phyloP scores from a whole-genome alignment of 2,113 vertebrate species.

The Electrona antarctica region DNA sequence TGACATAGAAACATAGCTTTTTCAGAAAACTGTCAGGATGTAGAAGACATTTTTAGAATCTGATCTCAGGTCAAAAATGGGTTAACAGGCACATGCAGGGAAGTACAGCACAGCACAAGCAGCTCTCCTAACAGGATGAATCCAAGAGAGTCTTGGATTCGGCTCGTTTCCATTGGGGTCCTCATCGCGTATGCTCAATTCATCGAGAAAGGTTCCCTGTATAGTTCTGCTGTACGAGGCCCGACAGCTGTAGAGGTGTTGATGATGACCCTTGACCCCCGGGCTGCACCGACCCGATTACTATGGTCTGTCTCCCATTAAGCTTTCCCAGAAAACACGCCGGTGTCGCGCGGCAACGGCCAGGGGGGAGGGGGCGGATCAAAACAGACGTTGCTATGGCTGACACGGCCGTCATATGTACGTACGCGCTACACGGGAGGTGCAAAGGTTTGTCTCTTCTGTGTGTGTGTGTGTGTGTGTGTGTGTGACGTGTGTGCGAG shows the following conservation, averaged over 20 bases:
- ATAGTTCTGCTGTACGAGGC: conserved; percentile 9
- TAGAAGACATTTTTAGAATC: too few species aligned
- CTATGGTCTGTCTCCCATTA: conserved; percentile 63
- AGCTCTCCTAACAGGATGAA: too few species aligned
- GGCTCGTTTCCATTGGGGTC: too few species aligned
- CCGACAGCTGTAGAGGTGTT: conserved; percentile 57
- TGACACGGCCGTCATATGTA: conserved; percentile 9
- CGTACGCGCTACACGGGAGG: not conserved
- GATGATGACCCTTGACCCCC: conserved; percentile 55
- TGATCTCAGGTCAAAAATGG: too few species aligned
- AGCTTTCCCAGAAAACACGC: conserved; percentile 47
- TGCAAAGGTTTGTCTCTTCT: not conserved
- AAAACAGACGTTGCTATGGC: conserved; percentile 51
- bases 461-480: too few species aligned
- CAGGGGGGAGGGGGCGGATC: conserved; percentile 16
- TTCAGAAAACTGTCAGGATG: too few species aligned
- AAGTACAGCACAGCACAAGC: too few species aligned
- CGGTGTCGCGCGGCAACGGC: conserved; percentile 2
- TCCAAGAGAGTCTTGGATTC: too few species aligned
- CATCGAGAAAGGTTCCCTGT: conserved; percentile 16
- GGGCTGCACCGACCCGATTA: conserved; percentile 48
- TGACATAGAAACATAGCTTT: too few species aligned
- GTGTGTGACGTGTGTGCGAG: too few species aligned
- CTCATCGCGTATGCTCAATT: too few species aligned
- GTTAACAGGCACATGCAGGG: too few species aligned